phyloP scores from a whole-genome alignment of 1,140 invertebrate genomes.

The Calycopis cecrops region DNA sequence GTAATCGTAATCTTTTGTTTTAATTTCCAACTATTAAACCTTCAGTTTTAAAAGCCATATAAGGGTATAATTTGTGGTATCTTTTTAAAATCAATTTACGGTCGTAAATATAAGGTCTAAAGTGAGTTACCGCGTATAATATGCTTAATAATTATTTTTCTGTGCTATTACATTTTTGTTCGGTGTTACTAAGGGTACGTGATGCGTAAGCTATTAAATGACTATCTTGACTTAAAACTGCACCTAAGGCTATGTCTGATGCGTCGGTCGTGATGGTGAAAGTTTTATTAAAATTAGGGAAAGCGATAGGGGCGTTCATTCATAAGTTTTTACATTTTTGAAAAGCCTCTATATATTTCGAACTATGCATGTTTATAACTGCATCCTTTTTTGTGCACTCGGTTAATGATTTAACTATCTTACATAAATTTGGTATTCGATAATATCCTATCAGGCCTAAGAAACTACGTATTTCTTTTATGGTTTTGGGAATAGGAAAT shows the following conservation, averaged over 20 bases:
- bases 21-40: too few relatives aligned
- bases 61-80: too few relatives aligned
- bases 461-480: conserved; percentile 41
- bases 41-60: too few relatives aligned
- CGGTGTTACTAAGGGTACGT: conserved; percentile 40
- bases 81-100: too few relatives aligned
- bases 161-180: conserved; percentile 43
- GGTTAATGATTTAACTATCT: conserved; percentile 16
- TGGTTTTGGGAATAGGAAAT: conserved; percentile 51
- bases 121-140: conserved; percentile 62
- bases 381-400: conserved; percentile 45
- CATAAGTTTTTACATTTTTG: conserved; percentile 19
- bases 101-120: conserved; percentile 27
- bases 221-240: conserved; percentile 40
- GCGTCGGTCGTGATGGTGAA: conserved; percentile 49
- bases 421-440: background rate
- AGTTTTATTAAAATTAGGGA: conserved; percentile 37
- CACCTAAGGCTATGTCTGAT: too few relatives aligned
- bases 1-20: too few relatives aligned
- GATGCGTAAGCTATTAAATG: conserved; percentile 46
- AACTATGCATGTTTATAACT: conserved; percentile 28
- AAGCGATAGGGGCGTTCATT: conserved; percentile 29
- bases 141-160: conserved; percentile 57
- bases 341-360: conserved; percentile 37
- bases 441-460: background rate